Evolutionary conservation across 2,888 invertebrate genomes (phyloP), one percentile per base, ranked within the genome.

Genomic region (Sepiola atlantica): DNA sequence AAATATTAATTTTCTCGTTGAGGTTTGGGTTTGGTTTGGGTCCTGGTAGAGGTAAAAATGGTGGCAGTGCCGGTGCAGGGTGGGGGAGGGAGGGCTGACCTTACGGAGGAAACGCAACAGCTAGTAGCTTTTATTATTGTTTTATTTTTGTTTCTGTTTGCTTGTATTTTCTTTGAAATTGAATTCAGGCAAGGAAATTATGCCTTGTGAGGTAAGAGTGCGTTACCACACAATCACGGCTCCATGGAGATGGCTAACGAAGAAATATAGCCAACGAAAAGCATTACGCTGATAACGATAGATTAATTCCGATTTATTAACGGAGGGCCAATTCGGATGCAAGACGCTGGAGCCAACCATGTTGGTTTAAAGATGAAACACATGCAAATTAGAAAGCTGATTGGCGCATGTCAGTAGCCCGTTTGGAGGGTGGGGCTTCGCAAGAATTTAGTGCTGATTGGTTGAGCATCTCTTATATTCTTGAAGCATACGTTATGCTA

Each of bases 241-340:
- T 77, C 77, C 77, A 77, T 77, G 77, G 77, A 77, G 77, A 77
- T 77, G 77, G 77, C 77, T 77, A 77, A 77, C 77, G n/a, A 77
- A 77, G 77, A 77, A 77, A 77, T 77, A 77, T 77, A 77, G 77
- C 77, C 77, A 77, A 77, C 32, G 77, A 77, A 77, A 77, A 77
- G 77, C 77, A 77, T 77, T 77, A 77, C 77, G 32, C 77, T 32
- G n/a, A n/a, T 77, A 77, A 77, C 77, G 77, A 77, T 32, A 77
- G 32, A 77, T 77, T 77, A 77, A 77, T 77, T 77, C 77, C n/a
- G 77, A 77, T 77, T 77, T 77, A 77, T 77, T 77, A 77, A 32
- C 18, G 77, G n/a, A 77, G 77, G 45, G 77, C 77, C 77, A n/a
- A 32, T 32, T 77, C 77, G 18, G 77, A 77, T 77, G 77, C 32